Percentiles rank a stretch among this genome's conserved stretches.
Evolutionary conservation across 2,113 vertebrate genomes (phyloP).

Genomic region (Eurypyga helias): DNA sequence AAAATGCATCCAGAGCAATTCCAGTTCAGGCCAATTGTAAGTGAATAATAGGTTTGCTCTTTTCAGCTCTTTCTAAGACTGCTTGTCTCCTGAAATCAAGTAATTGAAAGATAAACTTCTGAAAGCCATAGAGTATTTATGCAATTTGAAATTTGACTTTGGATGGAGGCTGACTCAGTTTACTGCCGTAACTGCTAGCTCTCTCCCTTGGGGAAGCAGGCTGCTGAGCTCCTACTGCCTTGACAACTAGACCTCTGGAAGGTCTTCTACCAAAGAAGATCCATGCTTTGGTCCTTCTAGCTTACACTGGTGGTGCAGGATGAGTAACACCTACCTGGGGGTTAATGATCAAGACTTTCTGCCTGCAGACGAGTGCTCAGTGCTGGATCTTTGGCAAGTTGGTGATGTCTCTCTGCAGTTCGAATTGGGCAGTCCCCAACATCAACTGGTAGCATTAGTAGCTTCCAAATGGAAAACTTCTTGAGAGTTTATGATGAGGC

Average conservation of each 20-base stretch:
- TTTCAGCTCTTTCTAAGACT: not conserved
- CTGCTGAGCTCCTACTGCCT: not conserved
- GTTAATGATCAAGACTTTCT: not conserved
- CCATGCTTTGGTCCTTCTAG: not conserved
- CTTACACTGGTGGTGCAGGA: not conserved
- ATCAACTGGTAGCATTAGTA: not conserved
- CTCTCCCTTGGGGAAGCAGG: not conserved
- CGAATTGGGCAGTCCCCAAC: not conserved
- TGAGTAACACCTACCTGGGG: not conserved
- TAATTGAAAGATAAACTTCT: not conserved
- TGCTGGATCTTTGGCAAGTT: not conserved
- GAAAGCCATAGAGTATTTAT: not conserved
- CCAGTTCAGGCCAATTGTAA: not conserved
- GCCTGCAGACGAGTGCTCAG: not conserved
- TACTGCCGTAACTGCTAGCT: not conserved
- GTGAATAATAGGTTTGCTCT: not conserved
- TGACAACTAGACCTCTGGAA: accelerated
- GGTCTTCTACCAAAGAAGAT: not conserved
- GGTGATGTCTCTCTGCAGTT: not conserved
- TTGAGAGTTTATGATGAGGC: not conserved
- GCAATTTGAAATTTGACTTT: not conserved
- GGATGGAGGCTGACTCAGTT: not conserved
- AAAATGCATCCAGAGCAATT: not conserved
- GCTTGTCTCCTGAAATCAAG: not conserved
- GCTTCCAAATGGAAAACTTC: not conserved